Evolutionary conservation across 2,797 vertebrate genomes (phyloP), one percentile per base, ranked within the genome.

Genomic region (Hydrocynus forskahlii): DNA sequence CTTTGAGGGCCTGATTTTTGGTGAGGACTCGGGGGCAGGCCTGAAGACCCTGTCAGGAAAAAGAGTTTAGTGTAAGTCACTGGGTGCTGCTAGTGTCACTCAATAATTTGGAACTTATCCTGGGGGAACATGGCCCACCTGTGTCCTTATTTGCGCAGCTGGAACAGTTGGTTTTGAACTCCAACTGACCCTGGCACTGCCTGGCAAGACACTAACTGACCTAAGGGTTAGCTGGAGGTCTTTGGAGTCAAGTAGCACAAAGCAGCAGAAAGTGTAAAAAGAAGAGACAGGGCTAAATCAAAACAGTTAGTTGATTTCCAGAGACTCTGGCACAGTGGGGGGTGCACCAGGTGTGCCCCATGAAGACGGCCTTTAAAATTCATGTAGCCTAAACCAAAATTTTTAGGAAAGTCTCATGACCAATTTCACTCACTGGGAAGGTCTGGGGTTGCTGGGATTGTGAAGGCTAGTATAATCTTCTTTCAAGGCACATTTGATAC

Each of bases 81-180:
- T 83, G 79, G 78, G 68, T 70, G 69, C 76, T 69, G 81, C 81
- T 80, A 79, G 79, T 74, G 52, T 73, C 64, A 54, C 87, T 89
- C 81, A 85, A 85, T 89, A 87, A 90, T 90, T 87, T 86, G 87
- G 76, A 79, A 80, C 79, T 76, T 54, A 43, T 80, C 76, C 75
- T 77, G 62, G 76, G 64, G 75, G 78, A 79, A 35, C 3, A 38
- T 48, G 63, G 85, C 54, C 72, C 75, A 62, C 16, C 16, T 23
- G 67, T 81, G 76, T 79, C 70, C 71, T 85, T 75, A 79, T 50
- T 66, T 63, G 73, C 29, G 17, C 63, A 80, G 84, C 83, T 79
- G 66, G 23, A 29, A 89, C 86, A 29, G 29, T 88, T 81, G 38
- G 21, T 79, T 86, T 86, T 88, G 83, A 89, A 84, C 86, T 63